Conservation (phyloP, 2,113 vertebrate species). For the Porphyrio hochstetteri region DNA sequence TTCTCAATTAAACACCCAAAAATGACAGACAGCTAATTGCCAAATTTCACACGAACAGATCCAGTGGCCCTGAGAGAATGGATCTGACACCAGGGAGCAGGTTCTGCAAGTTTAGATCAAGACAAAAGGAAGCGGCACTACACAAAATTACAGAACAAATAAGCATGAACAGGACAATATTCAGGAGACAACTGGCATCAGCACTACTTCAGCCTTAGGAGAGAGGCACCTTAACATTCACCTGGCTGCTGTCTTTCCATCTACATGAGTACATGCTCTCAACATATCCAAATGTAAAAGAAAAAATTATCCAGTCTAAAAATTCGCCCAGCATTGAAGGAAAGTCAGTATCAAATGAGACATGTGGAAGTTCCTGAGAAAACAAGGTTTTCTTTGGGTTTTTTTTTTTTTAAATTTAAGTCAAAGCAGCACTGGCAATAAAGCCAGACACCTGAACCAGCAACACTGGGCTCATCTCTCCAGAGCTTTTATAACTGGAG, state of each 20-base stretch:
- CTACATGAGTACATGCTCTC: background rate
- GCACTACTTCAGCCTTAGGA: background rate
- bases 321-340: background rate
- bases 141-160: background rate
- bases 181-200: background rate
- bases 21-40: slow-evolving; percentile 21
- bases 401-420: background rate
- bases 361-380: background rate
- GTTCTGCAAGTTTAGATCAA: background rate
- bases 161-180: background rate
- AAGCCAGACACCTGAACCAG: background rate
- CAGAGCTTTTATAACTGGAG: background rate
- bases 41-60: background rate
- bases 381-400: background rate
- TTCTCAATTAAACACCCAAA: background rate
- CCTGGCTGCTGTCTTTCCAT: background rate
- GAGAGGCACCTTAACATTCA: background rate
- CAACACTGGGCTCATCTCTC: background rate
- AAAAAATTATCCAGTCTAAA: background rate
- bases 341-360: background rate
- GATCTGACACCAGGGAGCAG: background rate
- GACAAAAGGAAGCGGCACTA: background rate
- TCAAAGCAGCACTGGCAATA: background rate
- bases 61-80: background rate
- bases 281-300: background rate